Conservation (phyloP, 2,797 vertebrate species). For the Pantherophis vulpinus region DNA sequence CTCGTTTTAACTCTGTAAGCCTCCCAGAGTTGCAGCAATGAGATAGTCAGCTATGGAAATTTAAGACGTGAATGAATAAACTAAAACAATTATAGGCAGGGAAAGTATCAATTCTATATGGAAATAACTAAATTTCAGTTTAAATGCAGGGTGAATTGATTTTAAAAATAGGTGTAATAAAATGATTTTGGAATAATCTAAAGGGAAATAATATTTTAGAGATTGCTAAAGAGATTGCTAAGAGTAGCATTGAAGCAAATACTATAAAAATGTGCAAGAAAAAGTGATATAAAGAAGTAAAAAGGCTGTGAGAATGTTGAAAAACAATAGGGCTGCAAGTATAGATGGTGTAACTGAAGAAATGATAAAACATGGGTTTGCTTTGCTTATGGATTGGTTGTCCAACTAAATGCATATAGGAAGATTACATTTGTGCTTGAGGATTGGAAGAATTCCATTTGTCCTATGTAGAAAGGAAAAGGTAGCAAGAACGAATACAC, state of each 20-base stretch:
- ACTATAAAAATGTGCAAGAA: neutral
- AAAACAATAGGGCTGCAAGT: neutral
- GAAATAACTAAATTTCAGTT: neutral
- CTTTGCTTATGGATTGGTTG: neutral
- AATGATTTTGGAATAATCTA: neutral
- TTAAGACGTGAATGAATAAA: neutral
- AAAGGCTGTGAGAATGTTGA: neutral
- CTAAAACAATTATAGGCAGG: neutral
- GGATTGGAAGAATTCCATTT: too few species aligned
- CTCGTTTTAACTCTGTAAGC: neutral
- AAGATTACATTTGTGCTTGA: too few species aligned
- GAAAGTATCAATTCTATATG: neutral
- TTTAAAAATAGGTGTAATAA: neutral
- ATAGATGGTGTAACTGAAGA: neutral
- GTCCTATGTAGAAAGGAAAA: too few species aligned
- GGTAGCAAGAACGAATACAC: too few species aligned
- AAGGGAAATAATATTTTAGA: neutral
- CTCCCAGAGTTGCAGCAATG: neutral
- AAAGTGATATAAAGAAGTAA: neutral
- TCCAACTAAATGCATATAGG: too few species aligned
- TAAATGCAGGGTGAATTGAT: neutral
- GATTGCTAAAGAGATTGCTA: too few species aligned
- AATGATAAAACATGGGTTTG: neutral
- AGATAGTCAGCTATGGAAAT: neutral
- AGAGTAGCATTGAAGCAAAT: neutral